phyloP scores from a whole-genome alignment of 2,888 invertebrate species.

The Chorisops tibialis region DNA sequence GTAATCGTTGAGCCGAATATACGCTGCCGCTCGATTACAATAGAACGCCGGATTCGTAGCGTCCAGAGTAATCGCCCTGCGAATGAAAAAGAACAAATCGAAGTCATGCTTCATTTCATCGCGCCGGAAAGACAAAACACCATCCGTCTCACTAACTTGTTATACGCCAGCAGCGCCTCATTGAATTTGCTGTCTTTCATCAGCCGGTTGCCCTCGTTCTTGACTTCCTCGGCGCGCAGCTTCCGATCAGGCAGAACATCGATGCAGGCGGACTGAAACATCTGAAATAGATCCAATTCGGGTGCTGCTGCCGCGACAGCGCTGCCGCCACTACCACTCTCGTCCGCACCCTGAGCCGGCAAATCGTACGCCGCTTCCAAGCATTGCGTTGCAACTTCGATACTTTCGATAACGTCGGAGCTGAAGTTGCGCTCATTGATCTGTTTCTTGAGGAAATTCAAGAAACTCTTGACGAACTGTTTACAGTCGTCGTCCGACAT shows the following conservation, averaged over 20 bases:
- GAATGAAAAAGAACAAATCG: neutral
- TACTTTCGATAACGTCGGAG: slow-evolving; percentile 49
- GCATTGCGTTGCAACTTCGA: slow-evolving; percentile 94
- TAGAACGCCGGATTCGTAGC: slow-evolving; percentile 90
- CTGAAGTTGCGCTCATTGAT: slow-evolving; percentile 42
- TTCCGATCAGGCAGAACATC: slow-evolving; percentile 56
- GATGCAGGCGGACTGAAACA: slow-evolving; percentile 51
- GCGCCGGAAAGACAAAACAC: slow-evolving; percentile 16
- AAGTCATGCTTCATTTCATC: slow-evolving; percentile 14
- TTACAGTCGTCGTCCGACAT: slow-evolving; percentile 1
- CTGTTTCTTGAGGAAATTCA: slow-evolving; percentile 48
- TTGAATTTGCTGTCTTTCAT: slow-evolving; percentile 80
- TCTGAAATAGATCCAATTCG: slow-evolving; percentile 52
- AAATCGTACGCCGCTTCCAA: slow-evolving; percentile 86
- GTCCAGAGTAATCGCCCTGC: slow-evolving; percentile 82
- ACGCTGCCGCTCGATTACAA: slow-evolving; percentile 95
- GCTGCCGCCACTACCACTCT: neutral
- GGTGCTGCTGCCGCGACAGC: neutral
- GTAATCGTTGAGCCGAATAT: slow-evolving; percentile 83
- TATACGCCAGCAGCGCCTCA: slow-evolving; percentile 81
- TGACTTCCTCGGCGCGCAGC: slow-evolving; percentile 75
- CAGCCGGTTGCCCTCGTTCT: slow-evolving; percentile 82
- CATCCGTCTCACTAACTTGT: slow-evolving; percentile 49
- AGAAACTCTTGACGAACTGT: slow-evolving; percentile 47
- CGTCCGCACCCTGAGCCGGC: slow-evolving; percentile 32